Conservation (phyloP, 2,888 invertebrate species). For the Leptinotarsa juncta region DNA sequence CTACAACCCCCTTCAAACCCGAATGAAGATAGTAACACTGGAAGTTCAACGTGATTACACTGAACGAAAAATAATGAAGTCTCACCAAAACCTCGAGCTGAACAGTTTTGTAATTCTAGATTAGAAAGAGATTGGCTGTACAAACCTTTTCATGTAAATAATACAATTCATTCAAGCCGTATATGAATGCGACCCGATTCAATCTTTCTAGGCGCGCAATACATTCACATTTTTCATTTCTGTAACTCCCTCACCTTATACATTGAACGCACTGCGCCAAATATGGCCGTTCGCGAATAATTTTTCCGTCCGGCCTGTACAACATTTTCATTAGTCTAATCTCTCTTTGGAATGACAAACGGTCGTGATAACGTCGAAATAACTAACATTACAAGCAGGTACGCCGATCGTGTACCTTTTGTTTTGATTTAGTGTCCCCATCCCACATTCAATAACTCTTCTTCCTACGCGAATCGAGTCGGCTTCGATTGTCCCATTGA, state of each 20-base stretch:
- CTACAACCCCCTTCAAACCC: no score
- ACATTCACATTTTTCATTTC: not conserved
- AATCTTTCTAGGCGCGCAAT: no score
- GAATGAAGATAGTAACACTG: no score
- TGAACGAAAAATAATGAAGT: no score
- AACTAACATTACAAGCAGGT: constrained; percentile 10
- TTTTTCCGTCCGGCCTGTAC: not conserved
- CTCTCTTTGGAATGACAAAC: not conserved
- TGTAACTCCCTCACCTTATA: not conserved
- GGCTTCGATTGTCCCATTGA: constrained; percentile 19
- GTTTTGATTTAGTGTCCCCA: constrained; percentile 17
- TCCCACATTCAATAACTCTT: constrained; percentile 10
- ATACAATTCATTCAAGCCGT: no score
- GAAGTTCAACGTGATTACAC: no score
- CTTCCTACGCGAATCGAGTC: not conserved
- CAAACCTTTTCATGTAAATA: no score
- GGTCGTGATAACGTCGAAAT: not conserved
- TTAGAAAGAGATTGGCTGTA: no score
- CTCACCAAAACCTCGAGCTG: no score
- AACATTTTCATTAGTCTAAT: constrained; percentile 10
- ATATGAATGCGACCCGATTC: no score
- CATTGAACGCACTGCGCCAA: not conserved
- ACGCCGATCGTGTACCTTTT: constrained; percentile 8
- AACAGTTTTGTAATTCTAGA: no score
- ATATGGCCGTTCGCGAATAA: not conserved